Percentiles rank a stretch among this genome's conserved stretches.
Conservation (phyloP, 1,140 invertebrate species). For the Aradophagus sp. region DNA sequence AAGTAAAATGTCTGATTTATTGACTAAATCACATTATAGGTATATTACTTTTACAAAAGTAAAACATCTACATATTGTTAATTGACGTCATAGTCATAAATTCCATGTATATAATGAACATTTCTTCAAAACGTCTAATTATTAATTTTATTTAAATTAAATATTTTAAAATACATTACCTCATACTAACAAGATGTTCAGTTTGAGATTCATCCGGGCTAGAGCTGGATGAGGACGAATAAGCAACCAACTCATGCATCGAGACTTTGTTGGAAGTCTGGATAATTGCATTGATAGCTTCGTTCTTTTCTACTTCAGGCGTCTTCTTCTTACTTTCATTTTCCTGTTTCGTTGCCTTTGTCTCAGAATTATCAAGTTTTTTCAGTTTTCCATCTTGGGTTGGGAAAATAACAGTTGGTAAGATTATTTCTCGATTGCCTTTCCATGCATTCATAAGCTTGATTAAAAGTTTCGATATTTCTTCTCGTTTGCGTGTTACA, state of each 20-base stretch:
- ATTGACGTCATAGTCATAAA: no score
- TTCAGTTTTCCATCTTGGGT: slow-evolving; percentile 71
- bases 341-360: slow-evolving; percentile 55
- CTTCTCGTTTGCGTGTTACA: slow-evolving; percentile 86
- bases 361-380: slow-evolving; percentile 56
- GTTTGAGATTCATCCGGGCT: slow-evolving; percentile 56
- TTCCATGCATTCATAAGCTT: slow-evolving; percentile 79
- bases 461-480: slow-evolving; percentile 84
- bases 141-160: no score
- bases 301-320: slow-evolving; percentile 41
- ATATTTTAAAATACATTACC: no score
- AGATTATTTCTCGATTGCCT: slow-evolving; percentile 65
- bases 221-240: slow-evolving; percentile 53
- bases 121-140: no score
- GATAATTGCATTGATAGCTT: slow-evolving; percentile 15
- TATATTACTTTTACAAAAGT: no score
- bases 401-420: slow-evolving; percentile 72
- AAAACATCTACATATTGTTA: no score
- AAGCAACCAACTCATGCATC: slow-evolving; percentile 59
- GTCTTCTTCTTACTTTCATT: slow-evolving; percentile 63
- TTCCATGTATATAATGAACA: no score
- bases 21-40: no score
- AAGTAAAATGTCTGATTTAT: no score
- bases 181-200: no score
- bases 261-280: slow-evolving; percentile 15